Evolutionary conservation across 1,140 invertebrate species (phyloP).

Genomic region (Calliopsis andreniformis): DNA sequence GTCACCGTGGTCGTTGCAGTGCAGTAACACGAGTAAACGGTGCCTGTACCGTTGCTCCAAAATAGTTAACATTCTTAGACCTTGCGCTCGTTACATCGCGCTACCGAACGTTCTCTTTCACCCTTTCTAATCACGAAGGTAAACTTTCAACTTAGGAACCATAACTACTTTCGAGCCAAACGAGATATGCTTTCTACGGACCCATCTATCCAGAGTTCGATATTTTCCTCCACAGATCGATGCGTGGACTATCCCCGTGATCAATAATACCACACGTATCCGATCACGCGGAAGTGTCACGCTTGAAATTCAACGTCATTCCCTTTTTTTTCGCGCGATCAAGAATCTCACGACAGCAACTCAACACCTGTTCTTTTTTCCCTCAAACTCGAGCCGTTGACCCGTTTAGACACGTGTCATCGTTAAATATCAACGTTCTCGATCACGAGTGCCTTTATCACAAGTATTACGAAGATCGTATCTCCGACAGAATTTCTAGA

Average conservation of each 20-base stretch:
- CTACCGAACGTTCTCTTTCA: slow-evolving; percentile 28
- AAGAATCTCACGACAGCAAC: slow-evolving; percentile 31
- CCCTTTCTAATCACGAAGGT: slow-evolving; percentile 39
- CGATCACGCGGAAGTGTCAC: slow-evolving; percentile 46
- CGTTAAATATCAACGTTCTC: slow-evolving; percentile 21
- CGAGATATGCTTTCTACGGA: background rate
- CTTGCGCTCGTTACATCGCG: slow-evolving; percentile 28
- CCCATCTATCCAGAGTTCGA: too few relatives aligned
- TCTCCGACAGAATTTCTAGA: background rate
- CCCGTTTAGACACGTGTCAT: slow-evolving; percentile 49
- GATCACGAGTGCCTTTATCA: background rate
- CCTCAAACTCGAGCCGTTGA: slow-evolving; percentile 29
- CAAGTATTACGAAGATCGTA: background rate
- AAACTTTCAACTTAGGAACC: slow-evolving; percentile 22
- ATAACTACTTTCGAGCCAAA: background rate
- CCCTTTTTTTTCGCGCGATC: background rate
- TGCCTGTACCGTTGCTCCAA: slow-evolving; percentile 40
- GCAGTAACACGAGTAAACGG: slow-evolving; percentile 43
- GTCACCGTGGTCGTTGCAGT: slow-evolving; percentile 42
- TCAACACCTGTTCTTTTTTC: slow-evolving; percentile 36
- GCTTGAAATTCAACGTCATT: slow-evolving; percentile 23
- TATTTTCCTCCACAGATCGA: too few relatives aligned
- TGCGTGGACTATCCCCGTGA: background rate
- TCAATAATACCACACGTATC: slow-evolving; percentile 27
- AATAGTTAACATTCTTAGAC: slow-evolving; percentile 46